phyloP scores from a whole-genome alignment of 2,888 invertebrate genomes.

The Epinotia ramella region DNA sequence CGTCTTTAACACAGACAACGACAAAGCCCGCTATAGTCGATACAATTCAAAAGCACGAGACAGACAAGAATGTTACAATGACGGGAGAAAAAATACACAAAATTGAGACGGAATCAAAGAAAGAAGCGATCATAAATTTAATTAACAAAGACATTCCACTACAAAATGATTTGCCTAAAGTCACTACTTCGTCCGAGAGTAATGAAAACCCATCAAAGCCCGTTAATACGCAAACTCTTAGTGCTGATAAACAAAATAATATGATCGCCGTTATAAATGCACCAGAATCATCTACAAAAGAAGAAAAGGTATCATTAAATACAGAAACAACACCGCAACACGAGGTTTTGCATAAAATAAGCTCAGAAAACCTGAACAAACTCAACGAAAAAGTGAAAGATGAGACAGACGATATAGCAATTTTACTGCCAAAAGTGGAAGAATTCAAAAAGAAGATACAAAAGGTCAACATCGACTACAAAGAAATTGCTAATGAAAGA shows the following conservation, averaged over 20 bases:
- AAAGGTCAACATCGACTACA: slow-evolving; percentile 78
- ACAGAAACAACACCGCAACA: slow-evolving; percentile 33
- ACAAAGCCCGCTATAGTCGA: background rate
- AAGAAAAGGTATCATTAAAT: slow-evolving; percentile 44
- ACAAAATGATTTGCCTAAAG: slow-evolving; percentile 1
- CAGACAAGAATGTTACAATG: slow-evolving; percentile 43
- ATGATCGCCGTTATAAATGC: slow-evolving; percentile 9
- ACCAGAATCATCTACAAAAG: slow-evolving; percentile 14
- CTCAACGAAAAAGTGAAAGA: slow-evolving; percentile 41
- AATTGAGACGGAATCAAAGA: slow-evolving; percentile 22
- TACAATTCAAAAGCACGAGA: slow-evolving; percentile 44
- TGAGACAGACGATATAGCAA: slow-evolving; percentile 57
- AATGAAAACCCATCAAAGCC: slow-evolving; percentile 37
- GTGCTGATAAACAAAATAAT: slow-evolving; percentile 33
- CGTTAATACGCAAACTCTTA: slow-evolving; percentile 6
- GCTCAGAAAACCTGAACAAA: slow-evolving; percentile 29
- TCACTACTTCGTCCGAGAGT: slow-evolving; percentile 6
- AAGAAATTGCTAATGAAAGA: slow-evolving; percentile 71
- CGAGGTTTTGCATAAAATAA: slow-evolving; percentile 45
- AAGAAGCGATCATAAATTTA: slow-evolving; percentile 25
- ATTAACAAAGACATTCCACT: background rate
- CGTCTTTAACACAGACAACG: background rate
- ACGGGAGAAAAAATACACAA: background rate
- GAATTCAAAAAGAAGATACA: slow-evolving; percentile 81
- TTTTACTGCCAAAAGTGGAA: slow-evolving; percentile 71